Evolutionary conservation across 2,888 invertebrate species (phyloP).

Genomic region (Diogma glabrata): DNA sequence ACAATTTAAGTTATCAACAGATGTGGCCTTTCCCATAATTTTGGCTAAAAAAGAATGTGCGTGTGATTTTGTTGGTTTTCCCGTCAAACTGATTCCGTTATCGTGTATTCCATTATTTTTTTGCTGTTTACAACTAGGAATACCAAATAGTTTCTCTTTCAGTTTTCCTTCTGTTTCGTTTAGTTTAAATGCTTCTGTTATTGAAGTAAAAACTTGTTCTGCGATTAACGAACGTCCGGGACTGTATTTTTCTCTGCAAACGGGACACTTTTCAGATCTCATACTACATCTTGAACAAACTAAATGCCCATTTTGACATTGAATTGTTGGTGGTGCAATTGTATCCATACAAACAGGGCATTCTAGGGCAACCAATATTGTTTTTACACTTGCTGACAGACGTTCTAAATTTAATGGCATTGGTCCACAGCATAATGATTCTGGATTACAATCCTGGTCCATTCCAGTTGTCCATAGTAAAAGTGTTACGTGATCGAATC

Average conservation of each 20-base stretch:
- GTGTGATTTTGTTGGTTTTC: slow-evolving; percentile 24
- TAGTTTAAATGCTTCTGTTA: slow-evolving; percentile 40
- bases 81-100: background rate
- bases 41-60: slow-evolving; percentile 40
- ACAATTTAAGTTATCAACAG: slow-evolving; percentile 37
- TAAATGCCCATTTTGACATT: slow-evolving; percentile 54
- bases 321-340: slow-evolving; percentile 47
- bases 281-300: slow-evolving; percentile 48
- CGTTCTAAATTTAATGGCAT: slow-evolving; percentile 43
- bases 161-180: slow-evolving; percentile 34
- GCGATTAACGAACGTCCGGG: slow-evolving; percentile 42
- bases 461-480: slow-evolving; percentile 41
- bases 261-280: slow-evolving; percentile 47
- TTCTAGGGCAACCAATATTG: slow-evolving; percentile 43
- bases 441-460: slow-evolving; percentile 37
- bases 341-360: slow-evolving; percentile 55
- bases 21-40: slow-evolving; percentile 39
- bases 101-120: background rate
- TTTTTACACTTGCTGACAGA: slow-evolving; percentile 40
- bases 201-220: slow-evolving; percentile 42
- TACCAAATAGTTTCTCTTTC: slow-evolving; percentile 38
- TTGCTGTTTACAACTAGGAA: slow-evolving; percentile 18
- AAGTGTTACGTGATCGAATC: slow-evolving; percentile 35
- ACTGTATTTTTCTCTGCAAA: slow-evolving; percentile 45
- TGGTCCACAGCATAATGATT: slow-evolving; percentile 41